Base-by-base conservation (phyloP, 2,888 invertebrate genomes). In the Drosophila setosimentum region DNA sequence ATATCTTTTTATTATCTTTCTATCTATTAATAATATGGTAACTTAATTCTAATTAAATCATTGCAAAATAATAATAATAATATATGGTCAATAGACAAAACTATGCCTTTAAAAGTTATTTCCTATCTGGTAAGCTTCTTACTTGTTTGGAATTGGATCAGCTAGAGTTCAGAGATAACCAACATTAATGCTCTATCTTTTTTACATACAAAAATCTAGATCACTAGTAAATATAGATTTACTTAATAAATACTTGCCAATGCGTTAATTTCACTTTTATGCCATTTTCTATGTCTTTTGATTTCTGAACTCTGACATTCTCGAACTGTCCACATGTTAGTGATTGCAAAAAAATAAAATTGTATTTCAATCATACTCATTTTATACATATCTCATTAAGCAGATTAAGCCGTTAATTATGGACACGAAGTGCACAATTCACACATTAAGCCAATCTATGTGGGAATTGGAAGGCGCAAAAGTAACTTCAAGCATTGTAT, bases 371-470 rank as follows among this genome's bases (percentile, higher is more conserved):
- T 21, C n/a, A 21, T 48, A 32, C 21, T 2, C 24, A 54, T 35
- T 32, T 40, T n/a, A 40, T 16, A 40, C 6, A 35, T 35, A 50
- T 64, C 66, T 70, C 59, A 78, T 78, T 78, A 78, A 49, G 33
- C 48, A 48, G 48, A 74, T 69, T 10, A 37, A 27, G 59, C 21
- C 72, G 62, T 71, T 79, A 64, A 64, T 58, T 65, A 66, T 29
- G 30, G 42, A 54, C 62, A 61, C 64, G 50, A 53, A 51, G 21
- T 63, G 62, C 73, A 55, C 57, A 66, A 53, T 73, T 77, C 81
- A 64, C 81, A 81, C 63, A 42, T 37, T 60, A 77, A 80, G 58
- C 21, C 18, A 49, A 37, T 48, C 42, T 35, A 62, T 72, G 78
- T 80, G 80, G 63, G 78, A 80, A 72, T 50, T 35, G 13, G 18